These are phyloP conservation scores for Drosophila cyrtoloma DNA, from an alignment of 2,888 invertebrate genomes.

Conservation along the genomic window DNA sequence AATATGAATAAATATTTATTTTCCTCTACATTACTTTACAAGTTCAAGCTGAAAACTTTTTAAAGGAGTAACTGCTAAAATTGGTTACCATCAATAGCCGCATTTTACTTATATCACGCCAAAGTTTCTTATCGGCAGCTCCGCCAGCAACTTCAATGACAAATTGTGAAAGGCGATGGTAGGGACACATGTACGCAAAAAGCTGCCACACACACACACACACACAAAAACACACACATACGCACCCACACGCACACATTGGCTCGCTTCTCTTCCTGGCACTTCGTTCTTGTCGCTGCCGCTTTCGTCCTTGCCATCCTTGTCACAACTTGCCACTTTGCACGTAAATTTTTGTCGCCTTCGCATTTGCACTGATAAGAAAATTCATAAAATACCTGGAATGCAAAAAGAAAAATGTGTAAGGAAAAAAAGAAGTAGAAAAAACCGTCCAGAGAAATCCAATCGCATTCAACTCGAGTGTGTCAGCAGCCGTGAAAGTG, in stretches of 20 bases:
- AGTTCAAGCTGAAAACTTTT: conserved; percentile 26
- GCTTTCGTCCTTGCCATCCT: conserved; percentile 22
- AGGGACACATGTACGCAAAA: conserved; percentile 38
- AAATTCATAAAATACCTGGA: conserved; percentile 78
- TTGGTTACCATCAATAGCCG: conserved; percentile 66
- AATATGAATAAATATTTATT: conserved; percentile 18
- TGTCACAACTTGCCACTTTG: conserved; percentile 80
- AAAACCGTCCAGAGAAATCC: conserved; percentile 47
- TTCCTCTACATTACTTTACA: background rate
- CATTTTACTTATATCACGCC: conserved; percentile 68
- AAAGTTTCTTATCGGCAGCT: conserved; percentile 75
- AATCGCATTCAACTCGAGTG: conserved; percentile 70
- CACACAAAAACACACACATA: conserved; percentile 1
- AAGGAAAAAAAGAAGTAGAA: conserved; percentile 6
- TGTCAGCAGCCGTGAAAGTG: conserved; percentile 78
- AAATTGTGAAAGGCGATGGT: conserved; percentile 65
- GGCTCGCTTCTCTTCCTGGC: conserved; percentile 23
- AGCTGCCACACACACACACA: conserved; percentile 32
- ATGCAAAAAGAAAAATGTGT: conserved; percentile 26
- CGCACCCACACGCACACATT: background rate
- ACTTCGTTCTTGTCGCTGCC: conserved; percentile 12
- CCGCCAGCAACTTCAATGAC: conserved; percentile 76
- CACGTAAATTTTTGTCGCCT: conserved; percentile 75
- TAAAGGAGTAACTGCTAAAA: conserved; percentile 50
- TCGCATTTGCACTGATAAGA: conserved; percentile 77